phyloP scores from a whole-genome alignment of 2,888 invertebrate species.

The Seira ritae region DNA sequence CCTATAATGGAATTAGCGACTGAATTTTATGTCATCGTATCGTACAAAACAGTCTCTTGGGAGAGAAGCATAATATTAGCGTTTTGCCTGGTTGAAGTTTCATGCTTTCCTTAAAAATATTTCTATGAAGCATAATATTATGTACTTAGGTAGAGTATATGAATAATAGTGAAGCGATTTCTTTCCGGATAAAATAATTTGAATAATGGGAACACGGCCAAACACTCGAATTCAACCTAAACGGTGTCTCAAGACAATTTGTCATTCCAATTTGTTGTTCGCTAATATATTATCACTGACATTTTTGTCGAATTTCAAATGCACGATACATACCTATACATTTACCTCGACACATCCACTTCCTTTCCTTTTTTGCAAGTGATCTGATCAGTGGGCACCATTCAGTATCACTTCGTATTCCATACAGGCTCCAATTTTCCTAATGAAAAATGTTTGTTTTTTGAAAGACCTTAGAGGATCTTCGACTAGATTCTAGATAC shows the following conservation, averaged over 20 bases:
- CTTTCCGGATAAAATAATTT: constrained; percentile 19
- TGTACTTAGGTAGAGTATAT: too few species aligned
- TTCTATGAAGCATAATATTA: too few species aligned
- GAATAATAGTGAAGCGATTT: neutral
- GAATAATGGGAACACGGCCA: constrained; percentile 17
- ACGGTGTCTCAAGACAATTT: constrained; percentile 16
- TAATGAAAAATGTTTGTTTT: neutral
- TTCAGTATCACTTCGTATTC: too few species aligned
- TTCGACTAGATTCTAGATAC: neutral
- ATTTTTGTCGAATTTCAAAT: neutral
- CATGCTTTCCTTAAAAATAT: too few species aligned
- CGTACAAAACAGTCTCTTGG: too few species aligned
- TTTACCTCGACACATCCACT: too few species aligned
- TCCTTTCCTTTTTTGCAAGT: too few species aligned
- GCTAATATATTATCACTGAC: neutral
- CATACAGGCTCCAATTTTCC: neutral
- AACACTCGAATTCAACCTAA: neutral
- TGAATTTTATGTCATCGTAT: too few species aligned
- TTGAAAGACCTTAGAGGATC: neutral
- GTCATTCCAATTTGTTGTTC: neutral
- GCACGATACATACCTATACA: neutral
- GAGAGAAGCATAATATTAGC: too few species aligned
- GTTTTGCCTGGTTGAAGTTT: too few species aligned
- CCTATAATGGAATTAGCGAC: too few species aligned
- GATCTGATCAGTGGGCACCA: too few species aligned